phyloP scores from a whole-genome alignment of 2,113 vertebrate genomes.

The Camelus bactrianus region DNA sequence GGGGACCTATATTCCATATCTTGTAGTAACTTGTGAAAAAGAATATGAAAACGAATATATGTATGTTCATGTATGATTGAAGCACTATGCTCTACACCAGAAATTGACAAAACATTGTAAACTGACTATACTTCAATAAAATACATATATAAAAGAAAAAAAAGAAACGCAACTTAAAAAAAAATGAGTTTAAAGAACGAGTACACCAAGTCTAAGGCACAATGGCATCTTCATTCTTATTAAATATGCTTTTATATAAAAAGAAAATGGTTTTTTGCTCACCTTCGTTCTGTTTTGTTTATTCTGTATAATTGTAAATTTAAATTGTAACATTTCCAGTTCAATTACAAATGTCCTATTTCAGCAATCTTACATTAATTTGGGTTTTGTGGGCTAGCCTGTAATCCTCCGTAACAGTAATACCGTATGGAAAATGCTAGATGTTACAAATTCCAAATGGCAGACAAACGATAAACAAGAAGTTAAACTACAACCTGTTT shows the following conservation, averaged over 20 bases:
- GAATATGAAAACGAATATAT: too few species aligned
- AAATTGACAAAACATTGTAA: too few species aligned
- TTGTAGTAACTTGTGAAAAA: too few species aligned
- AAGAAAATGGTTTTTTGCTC: conserved; percentile 35
- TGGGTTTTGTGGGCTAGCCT: neutral
- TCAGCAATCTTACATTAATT: conserved; percentile 5
- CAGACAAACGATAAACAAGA: neutral
- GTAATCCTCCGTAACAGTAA: neutral
- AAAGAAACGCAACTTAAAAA: neutral
- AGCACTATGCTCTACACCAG: too few species aligned
- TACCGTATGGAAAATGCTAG: neutral
- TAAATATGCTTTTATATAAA: conserved; percentile 37
- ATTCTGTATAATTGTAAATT: conserved; percentile 11
- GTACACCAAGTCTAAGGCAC: neutral
- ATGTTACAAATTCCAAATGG: conserved; percentile 19
- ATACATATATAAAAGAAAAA: neutral
- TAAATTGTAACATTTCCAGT: conserved; percentile 20
- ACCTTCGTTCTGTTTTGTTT: neutral
- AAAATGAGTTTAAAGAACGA: conserved; percentile 39
- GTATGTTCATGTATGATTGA: too few species aligned
- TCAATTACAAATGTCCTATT: conserved; percentile 30
- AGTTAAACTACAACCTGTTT: neutral
- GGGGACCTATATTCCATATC: too few species aligned
- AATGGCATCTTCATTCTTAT: neutral
- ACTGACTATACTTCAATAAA: too few species aligned